phyloP scores from a whole-genome alignment of 2,888 invertebrate species.

The Cosmia trapezina region DNA sequence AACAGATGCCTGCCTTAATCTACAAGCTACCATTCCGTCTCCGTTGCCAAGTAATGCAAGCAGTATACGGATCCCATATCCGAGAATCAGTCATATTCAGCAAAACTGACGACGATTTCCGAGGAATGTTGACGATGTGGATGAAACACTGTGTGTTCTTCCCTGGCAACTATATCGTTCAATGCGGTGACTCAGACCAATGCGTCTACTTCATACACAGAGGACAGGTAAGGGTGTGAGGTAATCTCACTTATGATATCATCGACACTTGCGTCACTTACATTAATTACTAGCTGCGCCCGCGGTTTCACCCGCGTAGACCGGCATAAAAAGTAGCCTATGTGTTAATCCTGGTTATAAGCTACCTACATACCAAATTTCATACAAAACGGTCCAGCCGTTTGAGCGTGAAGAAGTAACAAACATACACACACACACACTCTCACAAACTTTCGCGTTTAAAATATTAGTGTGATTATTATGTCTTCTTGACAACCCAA shows the following conservation, averaged over 20 bases:
- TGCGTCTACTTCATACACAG: slow-evolving; percentile 90
- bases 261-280: slow-evolving; percentile 15
- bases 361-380: no score
- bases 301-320: no score
- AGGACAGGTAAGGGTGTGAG: slow-evolving; percentile 82
- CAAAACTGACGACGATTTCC: slow-evolving; percentile 86
- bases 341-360: no score
- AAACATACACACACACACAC: no score
- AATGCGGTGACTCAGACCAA: slow-evolving; percentile 89
- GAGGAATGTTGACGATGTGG: slow-evolving; percentile 87
- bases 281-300: no score
- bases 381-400: no score
- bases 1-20: slow-evolving; percentile 83
- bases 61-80: slow-evolving; percentile 87
- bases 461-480: no score
- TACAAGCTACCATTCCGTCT: slow-evolving; percentile 84
- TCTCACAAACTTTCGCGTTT: no score
- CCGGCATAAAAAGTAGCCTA: no score
- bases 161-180: slow-evolving; percentile 90
- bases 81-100: slow-evolving; percentile 87
- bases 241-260: slow-evolving; percentile 26
- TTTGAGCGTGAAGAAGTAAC: no score
- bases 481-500: not conserved
- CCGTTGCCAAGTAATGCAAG: slow-evolving; percentile 87
- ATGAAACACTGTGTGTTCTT: slow-evolving; percentile 89